Conservation (phyloP, 2,113 vertebrate genomes). For the Gobio gobio region DNA sequence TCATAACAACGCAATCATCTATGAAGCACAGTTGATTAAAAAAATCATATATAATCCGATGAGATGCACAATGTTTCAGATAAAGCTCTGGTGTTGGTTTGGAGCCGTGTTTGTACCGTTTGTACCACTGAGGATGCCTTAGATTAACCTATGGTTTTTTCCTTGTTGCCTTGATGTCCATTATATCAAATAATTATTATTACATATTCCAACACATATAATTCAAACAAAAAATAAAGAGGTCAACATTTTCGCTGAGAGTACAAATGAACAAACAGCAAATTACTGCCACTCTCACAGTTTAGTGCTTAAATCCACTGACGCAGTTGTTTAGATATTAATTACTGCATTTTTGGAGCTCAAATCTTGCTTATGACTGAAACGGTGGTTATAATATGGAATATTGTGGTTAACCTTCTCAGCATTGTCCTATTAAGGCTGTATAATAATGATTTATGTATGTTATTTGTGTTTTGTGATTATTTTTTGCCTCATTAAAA, state of each 20-base stretch:
- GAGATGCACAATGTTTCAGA: neutral
- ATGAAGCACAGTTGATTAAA: neutral
- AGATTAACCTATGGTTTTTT: conserved; percentile 58
- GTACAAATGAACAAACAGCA: neutral
- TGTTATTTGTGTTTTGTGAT: neutral
- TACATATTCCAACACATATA: neutral
- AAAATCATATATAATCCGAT: neutral
- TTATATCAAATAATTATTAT: conserved; percentile 42
- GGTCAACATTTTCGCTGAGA: neutral
- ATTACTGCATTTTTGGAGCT: neutral
- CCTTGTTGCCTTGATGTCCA: conserved; percentile 70
- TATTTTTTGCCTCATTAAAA: conserved; percentile 8
- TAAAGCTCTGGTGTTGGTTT: conserved; percentile 51
- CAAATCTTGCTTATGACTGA: neutral
- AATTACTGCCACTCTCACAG: neutral
- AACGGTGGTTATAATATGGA: neutral
- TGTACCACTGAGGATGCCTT: conserved; percentile 68
- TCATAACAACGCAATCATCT: neutral
- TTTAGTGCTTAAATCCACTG: neutral
- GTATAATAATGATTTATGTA: neutral
- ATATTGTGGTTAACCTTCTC: neutral
- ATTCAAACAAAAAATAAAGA: neutral
- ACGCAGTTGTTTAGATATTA: neutral
- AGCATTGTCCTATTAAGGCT: neutral
- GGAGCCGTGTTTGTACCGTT: conserved; percentile 19